Evolutionary conservation across 2,888 invertebrate species (phyloP), one percentile per base, ranked within the genome.

Genomic region (Morpho helenor): DNA sequence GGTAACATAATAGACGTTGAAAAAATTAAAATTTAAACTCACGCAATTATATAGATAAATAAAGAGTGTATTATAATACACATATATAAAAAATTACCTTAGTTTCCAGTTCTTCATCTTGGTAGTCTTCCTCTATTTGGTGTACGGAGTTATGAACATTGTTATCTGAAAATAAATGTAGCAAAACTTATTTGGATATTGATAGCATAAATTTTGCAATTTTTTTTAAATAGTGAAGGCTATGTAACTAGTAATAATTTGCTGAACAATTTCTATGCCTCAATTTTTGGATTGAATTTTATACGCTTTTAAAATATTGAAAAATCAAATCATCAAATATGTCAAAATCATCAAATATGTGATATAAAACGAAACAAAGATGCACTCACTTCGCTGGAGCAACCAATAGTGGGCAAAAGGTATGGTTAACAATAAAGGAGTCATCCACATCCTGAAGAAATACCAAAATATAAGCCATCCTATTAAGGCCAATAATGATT

Each of bases 391-490:
- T 61, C 73, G 71, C 52, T 78, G 77, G 31, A 76, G 71, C 1
- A 76, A 68, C 84, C 84, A 87, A 65, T 76, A 80, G 66, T 84
- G 86, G 10, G 80, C 48, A 60, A 89, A 88, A 0, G 87, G 87
- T 39, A 78, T 56, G 0, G 82, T 62, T 7, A 84, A 61, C 39
- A 84, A 59, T 8, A 89, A 66, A 1, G 88, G 89, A 8, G 82
- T 75, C 88, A 88, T 87, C 89, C 89, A 89, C 75, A 84, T 74
- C 43, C 80, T 69, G 66, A 87, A 85, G 72, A 82, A 76, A 65
- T 79, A 81, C 88, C 89, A 89, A 66, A 89, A 89, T 6, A 73
- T 63, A 2, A 88, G 69, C 89, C 89, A 89, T 2, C 63, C 78
- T 2, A 72, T 62, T 60, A 89, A 68, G 31, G 83, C 85, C 47